Percentiles rank a stretch among this genome's conserved stretches.
Conservation (phyloP, 2,797 vertebrate genomes). For the Salarias fasciatus region DNA sequence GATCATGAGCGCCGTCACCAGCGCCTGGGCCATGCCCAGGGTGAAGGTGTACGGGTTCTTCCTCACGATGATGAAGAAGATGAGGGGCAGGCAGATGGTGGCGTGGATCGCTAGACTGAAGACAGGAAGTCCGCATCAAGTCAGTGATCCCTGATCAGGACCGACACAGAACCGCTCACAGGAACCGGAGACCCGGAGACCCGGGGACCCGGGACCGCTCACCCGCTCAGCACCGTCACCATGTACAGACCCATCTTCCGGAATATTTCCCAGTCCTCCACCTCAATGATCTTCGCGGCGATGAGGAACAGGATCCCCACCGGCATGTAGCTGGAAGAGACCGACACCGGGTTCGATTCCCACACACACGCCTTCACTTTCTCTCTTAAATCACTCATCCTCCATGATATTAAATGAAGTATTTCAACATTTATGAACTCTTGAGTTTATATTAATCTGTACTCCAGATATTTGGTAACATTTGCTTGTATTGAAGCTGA, state of each 20-base stretch:
- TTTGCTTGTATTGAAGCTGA: too few species aligned
- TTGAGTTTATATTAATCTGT: too few species aligned
- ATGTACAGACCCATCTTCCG: constrained; percentile 97
- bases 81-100: constrained; percentile 88
- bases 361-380: too few species aligned
- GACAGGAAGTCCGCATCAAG: too few species aligned
- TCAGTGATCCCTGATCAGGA: constrained; percentile 80
- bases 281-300: constrained; percentile 97
- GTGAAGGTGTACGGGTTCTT: constrained; percentile 95
- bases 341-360: too few species aligned
- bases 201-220: too few species aligned
- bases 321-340: constrained; percentile 93
- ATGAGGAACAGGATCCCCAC: constrained; percentile 96
- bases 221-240: constrained; percentile 98
- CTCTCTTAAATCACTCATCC: too few species aligned
- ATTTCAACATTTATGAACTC: too few species aligned
- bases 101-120: constrained; percentile 93
- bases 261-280: constrained; percentile 99
- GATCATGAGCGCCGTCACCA: constrained; percentile 97
- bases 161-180: constrained; percentile 68
- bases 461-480: too few species aligned
- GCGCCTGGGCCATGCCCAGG: constrained; percentile 95
- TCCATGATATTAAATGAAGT: too few species aligned
- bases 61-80: constrained; percentile 92
- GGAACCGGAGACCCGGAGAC: too few species aligned